Evolutionary conservation across 2,888 invertebrate species (phyloP), one percentile per base, ranked within the genome.

Genomic region (Cataglyphis altisquamis): DNA sequence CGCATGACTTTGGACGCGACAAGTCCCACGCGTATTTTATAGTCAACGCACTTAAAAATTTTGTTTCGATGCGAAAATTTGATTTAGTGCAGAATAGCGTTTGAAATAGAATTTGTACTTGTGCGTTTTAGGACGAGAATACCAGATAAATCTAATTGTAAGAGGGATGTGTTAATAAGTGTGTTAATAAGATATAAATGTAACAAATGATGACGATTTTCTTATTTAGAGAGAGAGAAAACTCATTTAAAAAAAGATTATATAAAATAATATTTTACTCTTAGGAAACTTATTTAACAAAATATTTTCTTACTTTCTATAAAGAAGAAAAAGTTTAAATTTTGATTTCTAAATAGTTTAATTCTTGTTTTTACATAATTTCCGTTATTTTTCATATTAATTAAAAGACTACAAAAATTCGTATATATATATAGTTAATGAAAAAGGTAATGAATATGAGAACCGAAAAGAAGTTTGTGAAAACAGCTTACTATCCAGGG

Each of bases 1-100:
- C 12, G 57, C 57, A 57, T 45, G 57, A 78, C 32, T 78, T 41
- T 45, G 32, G 32, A 18, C 78, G 57, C 70, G 57, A 78, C 70
- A 57, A 78, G 32, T 57, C 41, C 29, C 77, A 57, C n/a, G 55
- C 68, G 55, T 55, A 68, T 78, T 68, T 68, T 12, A 77, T 68
- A 68, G 55, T 67, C 57, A 41, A 78, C 29, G 36, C 48, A 15
- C 18, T 52, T 67, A 15, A n/a, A 52, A 52, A 52, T 12, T 41
- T 70, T 8, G 36, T 15, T 25, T 52, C 8, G 48, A 64, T 18
- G 21, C n/a, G 6, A 66, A 21, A 39, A 39, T 48, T 12, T 36
- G 18, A 39, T 67, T 67, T 67, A 4, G 41, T 18, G 3, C n/a
- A 25, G 15, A 63, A 39, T 41, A 8, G 41, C 45, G 18, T 52